Evolutionary conservation across 53 echinoderm and acorn worm species (phyloP).

Genomic region (Glandiceps talaboti): DNA sequence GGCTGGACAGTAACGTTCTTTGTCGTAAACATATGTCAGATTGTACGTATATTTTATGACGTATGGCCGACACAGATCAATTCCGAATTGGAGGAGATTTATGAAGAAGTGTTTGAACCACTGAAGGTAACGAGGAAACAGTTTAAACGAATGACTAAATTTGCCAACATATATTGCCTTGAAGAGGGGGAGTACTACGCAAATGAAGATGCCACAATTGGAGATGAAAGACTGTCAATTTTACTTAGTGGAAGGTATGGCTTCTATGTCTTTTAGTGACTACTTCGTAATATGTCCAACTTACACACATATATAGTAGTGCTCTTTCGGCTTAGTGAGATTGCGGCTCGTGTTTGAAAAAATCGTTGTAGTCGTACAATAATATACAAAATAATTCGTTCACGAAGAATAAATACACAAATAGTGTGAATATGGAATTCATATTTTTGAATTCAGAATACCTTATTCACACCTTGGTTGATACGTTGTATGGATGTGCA

Average conservation of each 20-base stretch:
- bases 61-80: background rate
- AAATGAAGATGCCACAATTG: background rate
- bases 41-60: background rate
- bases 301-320: no score
- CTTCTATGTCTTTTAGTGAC: no score
- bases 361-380: no score
- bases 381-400: no score
- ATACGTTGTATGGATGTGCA: no score
- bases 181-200: background rate
- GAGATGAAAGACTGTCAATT: background rate
- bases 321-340: no score
- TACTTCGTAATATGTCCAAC: no score
- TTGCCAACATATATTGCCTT: background rate
- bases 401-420: no score
- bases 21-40: background rate
- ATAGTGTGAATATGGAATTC: no score
- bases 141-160: background rate
- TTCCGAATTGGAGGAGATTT: background rate
- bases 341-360: no score
- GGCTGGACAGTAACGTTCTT: background rate
- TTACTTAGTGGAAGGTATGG: background rate
- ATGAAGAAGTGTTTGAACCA: background rate
- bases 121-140: background rate
- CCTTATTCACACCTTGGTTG: no score
- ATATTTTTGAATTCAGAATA: no score